Conservation (phyloP, 2,888 invertebrate genomes). For the Acleris laterana region DNA sequence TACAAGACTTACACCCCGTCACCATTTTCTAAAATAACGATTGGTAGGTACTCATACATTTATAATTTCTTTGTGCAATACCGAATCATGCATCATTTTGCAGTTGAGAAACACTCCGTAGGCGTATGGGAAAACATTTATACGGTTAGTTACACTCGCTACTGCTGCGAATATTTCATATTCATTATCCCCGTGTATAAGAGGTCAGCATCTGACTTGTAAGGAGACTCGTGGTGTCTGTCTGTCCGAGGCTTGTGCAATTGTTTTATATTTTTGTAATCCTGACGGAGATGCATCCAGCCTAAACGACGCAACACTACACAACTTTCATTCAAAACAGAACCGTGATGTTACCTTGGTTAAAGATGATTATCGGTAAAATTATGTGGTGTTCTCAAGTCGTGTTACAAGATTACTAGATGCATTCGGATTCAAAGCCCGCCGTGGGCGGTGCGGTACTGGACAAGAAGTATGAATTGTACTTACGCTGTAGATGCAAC, state of each 20-base stretch:
- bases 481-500: conserved; percentile 52
- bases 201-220: conserved; percentile 58
- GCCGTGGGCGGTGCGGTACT: conserved; percentile 76
- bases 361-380: conserved; percentile 39
- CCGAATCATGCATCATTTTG: conserved; percentile 40
- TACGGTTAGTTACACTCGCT: conserved; percentile 43
- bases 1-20: too few species aligned
- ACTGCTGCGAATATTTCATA: conserved; percentile 50
- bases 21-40: too few species aligned
- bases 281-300: conserved; percentile 27
- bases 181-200: conserved; percentile 53
- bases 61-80: conserved; percentile 36
- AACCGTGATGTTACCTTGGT: not conserved
- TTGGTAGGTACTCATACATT: conserved; percentile 5
- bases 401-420: conserved; percentile 40
- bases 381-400: conserved; percentile 13
- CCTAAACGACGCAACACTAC: not conserved
- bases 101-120: conserved; percentile 37
- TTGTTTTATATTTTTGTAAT: conserved; percentile 78
- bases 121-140: conserved; percentile 39
- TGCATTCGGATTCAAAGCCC: conserved; percentile 59
- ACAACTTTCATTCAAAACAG: not conserved
- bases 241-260: conserved; percentile 69
- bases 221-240: conserved; percentile 62
- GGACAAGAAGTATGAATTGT: conserved; percentile 79